Base-by-base conservation (phyloP, 2,888 invertebrate species). In the Cephus sareptanus region DNA sequence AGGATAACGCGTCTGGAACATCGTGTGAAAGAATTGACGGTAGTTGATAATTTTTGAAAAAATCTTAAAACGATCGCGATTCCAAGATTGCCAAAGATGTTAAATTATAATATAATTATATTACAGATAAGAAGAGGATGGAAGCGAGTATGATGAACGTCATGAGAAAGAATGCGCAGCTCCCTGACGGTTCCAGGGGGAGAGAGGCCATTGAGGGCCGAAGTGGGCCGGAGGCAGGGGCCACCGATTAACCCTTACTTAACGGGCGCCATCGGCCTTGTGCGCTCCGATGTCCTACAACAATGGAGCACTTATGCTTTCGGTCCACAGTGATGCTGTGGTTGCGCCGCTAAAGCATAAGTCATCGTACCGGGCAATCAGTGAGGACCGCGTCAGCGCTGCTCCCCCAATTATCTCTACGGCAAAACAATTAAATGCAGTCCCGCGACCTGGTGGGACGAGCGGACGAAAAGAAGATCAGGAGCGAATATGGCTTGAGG, bases 301-400 rank as follows among this genome's bases (percentile, higher is more conserved):
- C 89, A 89, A 89, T 89, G 85, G 86, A 83, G 86, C 90, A 89
- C 90, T 90, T 89, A 88, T 85, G 85, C 83, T 80, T 76, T 79
- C 77, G 78, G 77, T 73, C 79, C 74, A 33, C 40, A 40, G 40
- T 40, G 40, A 40, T 40, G 40, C 40, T 40, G 40, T 40, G 40
- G 40, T 12, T 74, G 82, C 74, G 82, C 81, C 81, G 83, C 84
- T 85, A 88, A 87, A 83, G 83, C 85, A 84, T 85, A 84, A 89
- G 89, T 89, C 89, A 89, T 89, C 87, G 81, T 85, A 87, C 86
- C 85, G 84, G 85, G 81, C 85, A 85, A 88, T 87, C 87, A 85
- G 79, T 81, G 79, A 81, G 78, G 84, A 75, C 81, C 68, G 70
- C 34, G 77, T 77, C 77, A 76, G 74, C 81, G 31, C 78, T 80